phyloP scores from a whole-genome alignment of 2,888 invertebrate genomes.

The Vesta saturnalis region DNA sequence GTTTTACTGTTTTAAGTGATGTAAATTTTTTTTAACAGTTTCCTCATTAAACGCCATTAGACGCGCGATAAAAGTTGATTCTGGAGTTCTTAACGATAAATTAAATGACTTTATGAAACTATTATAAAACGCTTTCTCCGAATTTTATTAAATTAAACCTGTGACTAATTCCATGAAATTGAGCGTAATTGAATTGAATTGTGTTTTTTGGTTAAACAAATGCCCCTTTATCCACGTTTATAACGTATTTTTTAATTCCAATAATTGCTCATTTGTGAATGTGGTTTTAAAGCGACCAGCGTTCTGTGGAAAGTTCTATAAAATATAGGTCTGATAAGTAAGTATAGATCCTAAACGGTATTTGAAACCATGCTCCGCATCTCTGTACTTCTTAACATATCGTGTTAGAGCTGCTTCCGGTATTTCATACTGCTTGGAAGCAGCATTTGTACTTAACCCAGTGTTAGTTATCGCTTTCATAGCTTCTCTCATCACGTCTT shows the following conservation, averaged over 20 bases:
- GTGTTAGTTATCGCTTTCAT: background rate
- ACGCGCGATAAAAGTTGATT: background rate
- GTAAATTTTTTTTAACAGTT: no score
- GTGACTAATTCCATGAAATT: no score
- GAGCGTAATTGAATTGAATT: background rate
- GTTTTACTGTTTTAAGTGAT: no score
- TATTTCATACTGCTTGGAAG: background rate
- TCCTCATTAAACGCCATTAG: background rate
- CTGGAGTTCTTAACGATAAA: background rate
- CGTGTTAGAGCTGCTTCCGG: background rate
- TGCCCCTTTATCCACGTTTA: background rate
- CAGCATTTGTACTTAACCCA: background rate
- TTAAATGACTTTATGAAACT: background rate
- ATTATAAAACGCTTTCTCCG: background rate
- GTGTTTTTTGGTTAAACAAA: background rate
- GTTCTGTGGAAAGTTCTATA: background rate
- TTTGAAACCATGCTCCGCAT: background rate
- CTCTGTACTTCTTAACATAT: background rate
- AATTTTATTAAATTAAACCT: background rate
- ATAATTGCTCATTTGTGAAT: background rate
- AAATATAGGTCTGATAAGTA: background rate
- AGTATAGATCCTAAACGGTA: background rate
- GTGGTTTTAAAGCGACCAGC: constrained; percentile 10
- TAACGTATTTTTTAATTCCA: constrained; percentile 3
- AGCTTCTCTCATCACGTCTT: no score